Evolutionary conservation across 1,140 invertebrate species (phyloP).

Genomic region (Calliphora vicina): DNA sequence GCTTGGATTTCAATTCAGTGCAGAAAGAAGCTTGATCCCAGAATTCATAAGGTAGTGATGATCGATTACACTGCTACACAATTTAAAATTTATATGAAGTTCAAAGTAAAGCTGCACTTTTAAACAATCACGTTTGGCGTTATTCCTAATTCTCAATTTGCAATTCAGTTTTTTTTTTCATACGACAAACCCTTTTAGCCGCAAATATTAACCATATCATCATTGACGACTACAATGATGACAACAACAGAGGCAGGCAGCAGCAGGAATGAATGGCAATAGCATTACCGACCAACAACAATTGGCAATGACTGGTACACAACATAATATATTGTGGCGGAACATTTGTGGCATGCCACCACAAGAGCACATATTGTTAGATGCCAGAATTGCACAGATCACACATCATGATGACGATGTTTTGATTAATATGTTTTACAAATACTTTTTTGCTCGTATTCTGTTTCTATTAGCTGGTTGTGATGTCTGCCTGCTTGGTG

Average conservation of each 20-base stretch:
- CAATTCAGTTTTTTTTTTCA: no score
- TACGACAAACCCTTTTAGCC: not conserved
- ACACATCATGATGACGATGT: not conserved
- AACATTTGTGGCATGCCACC: not conserved
- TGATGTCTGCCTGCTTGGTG: not conserved
- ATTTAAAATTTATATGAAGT: no score
- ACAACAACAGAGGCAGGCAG: not conserved
- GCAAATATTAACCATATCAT: not conserved
- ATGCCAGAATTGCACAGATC: not conserved
- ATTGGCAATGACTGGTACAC: not conserved
- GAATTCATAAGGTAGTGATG: no score
- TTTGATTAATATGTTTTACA: not conserved
- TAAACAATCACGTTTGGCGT: no score
- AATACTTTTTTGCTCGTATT: not conserved
- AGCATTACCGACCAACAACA: not conserved
- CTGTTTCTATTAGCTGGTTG: not conserved
- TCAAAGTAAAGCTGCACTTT: no score
- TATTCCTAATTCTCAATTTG: no score
- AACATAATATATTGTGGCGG: not conserved
- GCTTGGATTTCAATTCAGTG: no score
- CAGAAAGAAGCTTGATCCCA: no score
- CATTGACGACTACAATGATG: not conserved
- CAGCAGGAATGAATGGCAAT: not conserved
- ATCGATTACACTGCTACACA: no score
- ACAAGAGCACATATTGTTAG: not conserved